These are phyloP conservation scores for Tachuris rubrigastra DNA, from an alignment of 2,113 vertebrate genomes.

Conservation along the genomic window DNA sequence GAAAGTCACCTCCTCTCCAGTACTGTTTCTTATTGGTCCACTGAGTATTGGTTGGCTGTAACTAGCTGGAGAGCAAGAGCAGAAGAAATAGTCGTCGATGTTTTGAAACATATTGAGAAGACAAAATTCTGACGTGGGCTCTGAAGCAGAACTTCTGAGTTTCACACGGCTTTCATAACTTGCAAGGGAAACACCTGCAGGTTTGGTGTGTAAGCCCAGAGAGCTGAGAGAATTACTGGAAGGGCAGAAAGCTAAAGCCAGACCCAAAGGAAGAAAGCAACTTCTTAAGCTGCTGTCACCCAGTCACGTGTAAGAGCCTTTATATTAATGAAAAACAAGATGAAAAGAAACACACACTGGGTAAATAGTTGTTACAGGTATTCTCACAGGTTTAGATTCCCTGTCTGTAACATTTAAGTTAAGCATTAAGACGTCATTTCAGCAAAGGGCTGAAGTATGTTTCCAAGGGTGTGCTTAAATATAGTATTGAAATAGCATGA, in stretches of 20 bases:
- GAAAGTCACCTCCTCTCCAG: constrained; percentile 53
- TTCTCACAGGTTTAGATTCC: background rate
- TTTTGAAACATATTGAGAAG: background rate
- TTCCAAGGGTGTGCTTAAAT: background rate
- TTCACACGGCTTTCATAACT: background rate
- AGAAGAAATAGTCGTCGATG: background rate
- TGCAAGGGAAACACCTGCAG: background rate
- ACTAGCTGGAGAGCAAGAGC: constrained; percentile 45
- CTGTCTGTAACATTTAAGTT: background rate
- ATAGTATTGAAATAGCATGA: background rate
- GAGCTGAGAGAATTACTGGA: background rate
- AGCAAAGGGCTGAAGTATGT: background rate
- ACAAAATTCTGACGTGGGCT: background rate
- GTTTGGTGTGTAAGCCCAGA: background rate
- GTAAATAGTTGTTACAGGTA: background rate
- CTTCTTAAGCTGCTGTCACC: background rate
- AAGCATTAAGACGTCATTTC: background rate
- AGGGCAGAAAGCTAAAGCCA: background rate
- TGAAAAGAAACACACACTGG: background rate
- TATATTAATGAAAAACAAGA: background rate
- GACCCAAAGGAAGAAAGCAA: background rate
- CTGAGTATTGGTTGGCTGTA: constrained; percentile 69
- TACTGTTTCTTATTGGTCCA: background rate
- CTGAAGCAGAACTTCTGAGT: background rate
- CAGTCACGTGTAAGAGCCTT: background rate